Evolutionary conservation across 2,888 invertebrate genomes (phyloP), one percentile per base, ranked within the genome.

Genomic region (Podotricha telesiphe): DNA sequence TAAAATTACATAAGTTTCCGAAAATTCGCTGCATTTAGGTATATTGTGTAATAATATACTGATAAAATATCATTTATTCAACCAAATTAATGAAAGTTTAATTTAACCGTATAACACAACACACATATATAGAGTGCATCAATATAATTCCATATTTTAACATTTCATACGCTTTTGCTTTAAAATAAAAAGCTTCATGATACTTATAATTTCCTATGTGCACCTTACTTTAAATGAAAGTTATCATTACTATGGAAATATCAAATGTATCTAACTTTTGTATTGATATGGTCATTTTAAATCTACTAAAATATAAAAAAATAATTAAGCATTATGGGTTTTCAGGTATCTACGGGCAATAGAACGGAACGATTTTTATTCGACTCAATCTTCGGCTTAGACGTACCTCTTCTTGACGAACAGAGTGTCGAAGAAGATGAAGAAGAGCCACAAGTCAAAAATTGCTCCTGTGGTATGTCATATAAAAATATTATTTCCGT

Each of bases 391-490:
- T 95, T 96, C 82, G 95, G 96, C 13, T 87, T 96, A 74, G 95
- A 95, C 79, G 93, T 89, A 56, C 92, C 92, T 67, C 75, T 93
- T 48, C 84, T 94, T 55, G 93, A 93, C 63, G 94, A 93, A 66
- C 94, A 94, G 76, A 94, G 93, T 76, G 94, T 94, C 45, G 93
- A 93, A 56, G 95, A 95, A 69, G 94, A 94, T n/a, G 93, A 93
- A 42, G 94, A 94, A 47, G 91, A 82, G 28, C 90, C 94, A 40
- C 90, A 93, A 77, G 82, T 94, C 58, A 94, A 94, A 80, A 95
- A 95, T 76, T 97, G 97, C 82, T 94, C 95, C 53, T 97, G 97
- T 85, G 96, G 96, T 95, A 89, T 93, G 94, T 87, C 45, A 22
- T 17, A 8, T 19, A 55, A 3, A 20, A 50, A 55, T 22, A 51